phyloP scores from a whole-genome alignment of 2,888 invertebrate genomes.

The Thecophora atra region DNA sequence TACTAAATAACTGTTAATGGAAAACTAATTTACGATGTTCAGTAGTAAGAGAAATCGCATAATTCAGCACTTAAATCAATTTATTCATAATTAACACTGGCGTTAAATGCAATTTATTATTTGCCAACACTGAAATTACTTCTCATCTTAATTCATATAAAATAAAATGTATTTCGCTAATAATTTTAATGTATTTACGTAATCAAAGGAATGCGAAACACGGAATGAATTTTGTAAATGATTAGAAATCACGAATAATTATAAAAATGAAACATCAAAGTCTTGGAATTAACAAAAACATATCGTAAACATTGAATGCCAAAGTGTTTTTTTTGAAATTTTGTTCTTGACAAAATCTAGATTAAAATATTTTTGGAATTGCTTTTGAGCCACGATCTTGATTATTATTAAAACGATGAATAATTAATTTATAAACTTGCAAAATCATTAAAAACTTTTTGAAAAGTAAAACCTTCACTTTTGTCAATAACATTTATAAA shows the following conservation, averaged over 20 bases:
- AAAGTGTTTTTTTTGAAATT: constrained; percentile 58
- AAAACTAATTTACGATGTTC: too few species aligned
- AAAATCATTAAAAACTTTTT: background rate
- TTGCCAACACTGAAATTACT: too few species aligned
- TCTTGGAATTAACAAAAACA: constrained; percentile 64
- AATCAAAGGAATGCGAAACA: background rate
- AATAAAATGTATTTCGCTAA: too few species aligned
- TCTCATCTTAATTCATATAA: too few species aligned
- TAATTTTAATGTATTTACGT: background rate
- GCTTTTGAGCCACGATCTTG: background rate
- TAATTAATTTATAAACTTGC: background rate
- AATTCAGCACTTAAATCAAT: too few species aligned
- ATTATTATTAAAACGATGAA: background rate
- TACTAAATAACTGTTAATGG: too few species aligned
- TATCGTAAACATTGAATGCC: constrained; percentile 65
- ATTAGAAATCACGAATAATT: background rate
- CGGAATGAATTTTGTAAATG: background rate
- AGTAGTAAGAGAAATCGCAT: too few species aligned
- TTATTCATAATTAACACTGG: too few species aligned
- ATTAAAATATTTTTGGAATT: constrained; percentile 39
- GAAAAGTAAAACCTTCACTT: constrained; percentile 34
- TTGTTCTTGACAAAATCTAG: constrained; percentile 27
- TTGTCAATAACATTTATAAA: constrained; percentile 29
- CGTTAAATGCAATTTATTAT: too few species aligned
- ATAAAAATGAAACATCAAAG: constrained; percentile 47